Conservation (phyloP, 2,113 vertebrate species). For the Gopherus flavomarginatus region DNA sequence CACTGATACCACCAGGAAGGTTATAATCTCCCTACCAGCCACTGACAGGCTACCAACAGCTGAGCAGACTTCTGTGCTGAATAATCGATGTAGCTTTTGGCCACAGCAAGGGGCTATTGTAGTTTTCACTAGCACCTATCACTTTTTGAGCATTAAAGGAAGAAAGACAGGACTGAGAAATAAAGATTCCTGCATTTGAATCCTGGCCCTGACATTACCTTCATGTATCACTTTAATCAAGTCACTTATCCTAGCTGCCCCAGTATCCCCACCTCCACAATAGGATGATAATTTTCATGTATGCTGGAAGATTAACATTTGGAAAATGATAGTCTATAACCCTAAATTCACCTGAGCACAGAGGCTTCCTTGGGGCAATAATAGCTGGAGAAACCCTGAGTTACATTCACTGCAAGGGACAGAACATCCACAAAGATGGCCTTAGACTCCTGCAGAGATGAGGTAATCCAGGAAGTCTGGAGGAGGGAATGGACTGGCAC, state of each 20-base stretch:
- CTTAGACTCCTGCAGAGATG: constrained; percentile 56
- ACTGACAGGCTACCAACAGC: constrained; percentile 24
- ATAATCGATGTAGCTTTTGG: constrained; percentile 5
- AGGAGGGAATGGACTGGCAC: not conserved
- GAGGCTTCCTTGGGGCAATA: constrained; percentile 1
- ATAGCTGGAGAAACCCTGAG: constrained; percentile 40
- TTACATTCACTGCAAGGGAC: not conserved
- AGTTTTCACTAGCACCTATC: constrained; percentile 11
- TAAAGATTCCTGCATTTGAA: not conserved
- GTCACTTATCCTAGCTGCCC: constrained; percentile 25
- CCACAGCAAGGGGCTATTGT: not conserved
- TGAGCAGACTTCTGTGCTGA: not conserved
- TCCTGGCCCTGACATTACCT: constrained; percentile 18
- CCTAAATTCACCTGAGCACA: constrained; percentile 38
- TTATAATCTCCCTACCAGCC: constrained; percentile 44
- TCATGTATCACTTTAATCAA: constrained; percentile 26
- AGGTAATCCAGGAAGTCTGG: constrained; percentile 25
- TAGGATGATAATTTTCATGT: not conserved
- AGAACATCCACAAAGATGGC: not conserved
- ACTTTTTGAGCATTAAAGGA: not conserved
- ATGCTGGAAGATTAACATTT: not conserved
- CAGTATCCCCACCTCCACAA: not conserved
- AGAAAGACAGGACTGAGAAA: constrained; percentile 21
- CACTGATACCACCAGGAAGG: constrained; percentile 38
- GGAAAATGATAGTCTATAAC: constrained; percentile 55